A percentile compares a stretch with the other conserved stretches of the same genome.
These are phyloP conservation scores for Uloborus plumipes DNA, from an alignment of 2,888 invertebrate genomes.

Conservation along the genomic window DNA sequence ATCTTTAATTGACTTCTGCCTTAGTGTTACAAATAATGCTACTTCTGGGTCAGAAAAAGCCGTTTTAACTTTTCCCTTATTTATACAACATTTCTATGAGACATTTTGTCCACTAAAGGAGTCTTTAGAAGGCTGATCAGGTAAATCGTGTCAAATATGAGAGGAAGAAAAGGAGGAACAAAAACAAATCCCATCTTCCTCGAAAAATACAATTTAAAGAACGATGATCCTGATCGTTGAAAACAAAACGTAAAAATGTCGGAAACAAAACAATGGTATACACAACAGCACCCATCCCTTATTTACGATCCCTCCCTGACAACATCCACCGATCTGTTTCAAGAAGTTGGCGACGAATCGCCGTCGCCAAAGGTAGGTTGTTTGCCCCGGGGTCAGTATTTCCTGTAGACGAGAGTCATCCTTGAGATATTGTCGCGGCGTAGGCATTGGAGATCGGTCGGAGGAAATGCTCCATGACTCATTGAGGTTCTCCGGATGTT, in stretches of 20 bases:
- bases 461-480: constrained; percentile 31
- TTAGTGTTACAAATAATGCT: too few species aligned
- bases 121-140: too few species aligned
- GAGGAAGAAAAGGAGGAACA: too few species aligned
- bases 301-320: constrained; percentile 24
- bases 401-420: constrained; percentile 23
- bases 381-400: constrained; percentile 35
- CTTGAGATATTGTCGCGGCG: constrained; percentile 16
- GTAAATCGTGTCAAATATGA: too few species aligned
- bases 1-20: too few species aligned
- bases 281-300: constrained; percentile 34
- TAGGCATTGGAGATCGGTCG: constrained; percentile 24
- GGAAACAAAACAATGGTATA: constrained; percentile 27
- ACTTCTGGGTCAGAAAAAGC: too few species aligned
- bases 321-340: constrained; percentile 9
- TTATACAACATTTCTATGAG: too few species aligned
- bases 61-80: too few species aligned
- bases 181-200: too few species aligned
- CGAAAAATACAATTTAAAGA: too few species aligned
- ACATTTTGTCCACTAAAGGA: too few species aligned
- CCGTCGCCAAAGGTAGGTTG: constrained; percentile 51
- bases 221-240: neutral
- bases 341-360: constrained; percentile 44
- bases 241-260: constrained; percentile 5
- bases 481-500: constrained; percentile 15